Conservation (phyloP, 2,797 vertebrate genomes). For the Coregonus sp. region DNA sequence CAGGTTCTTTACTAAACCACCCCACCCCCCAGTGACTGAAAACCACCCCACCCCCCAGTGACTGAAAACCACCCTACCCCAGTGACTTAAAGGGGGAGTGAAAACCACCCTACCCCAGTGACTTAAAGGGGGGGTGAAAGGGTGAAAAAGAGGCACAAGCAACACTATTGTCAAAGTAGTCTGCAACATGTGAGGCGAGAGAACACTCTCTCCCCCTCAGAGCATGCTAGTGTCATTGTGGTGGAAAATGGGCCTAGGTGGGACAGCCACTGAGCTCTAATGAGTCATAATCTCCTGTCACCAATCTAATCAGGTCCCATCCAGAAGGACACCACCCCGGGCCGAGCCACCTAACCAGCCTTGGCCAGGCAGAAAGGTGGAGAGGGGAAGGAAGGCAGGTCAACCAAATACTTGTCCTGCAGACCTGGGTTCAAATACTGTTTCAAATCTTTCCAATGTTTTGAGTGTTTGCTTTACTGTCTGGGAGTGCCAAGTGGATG, state of each 20-base stretch:
- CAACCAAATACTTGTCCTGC: not conserved
- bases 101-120: not conserved
- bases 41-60: too few species aligned
- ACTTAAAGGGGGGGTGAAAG: not conserved
- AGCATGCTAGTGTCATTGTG: not conserved
- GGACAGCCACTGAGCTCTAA: not conserved
- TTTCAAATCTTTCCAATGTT: too few species aligned
- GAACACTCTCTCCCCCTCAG: not conserved
- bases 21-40: too few species aligned
- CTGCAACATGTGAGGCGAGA: not conserved
- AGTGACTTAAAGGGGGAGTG: too few species aligned
- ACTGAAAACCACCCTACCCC: too few species aligned
- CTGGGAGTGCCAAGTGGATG: too few species aligned
- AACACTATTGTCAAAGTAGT: not conserved
- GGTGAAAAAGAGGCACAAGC: not conserved
- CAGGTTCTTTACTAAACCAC: not conserved
- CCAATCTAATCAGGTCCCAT: slow-evolving; percentile 43
- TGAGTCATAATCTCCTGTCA: slow-evolving; percentile 52
- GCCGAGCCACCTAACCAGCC: not conserved
- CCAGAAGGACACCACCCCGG: slow-evolving; percentile 19
- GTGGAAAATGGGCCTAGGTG: slow-evolving; percentile 30
- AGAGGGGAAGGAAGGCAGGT: not conserved
- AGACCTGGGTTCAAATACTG: too few species aligned
- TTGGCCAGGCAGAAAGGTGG: not conserved
- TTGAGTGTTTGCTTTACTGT: too few species aligned